Evolutionary conservation across 2,113 vertebrate species (phyloP).

Genomic region (Oostethus manadensis): DNA sequence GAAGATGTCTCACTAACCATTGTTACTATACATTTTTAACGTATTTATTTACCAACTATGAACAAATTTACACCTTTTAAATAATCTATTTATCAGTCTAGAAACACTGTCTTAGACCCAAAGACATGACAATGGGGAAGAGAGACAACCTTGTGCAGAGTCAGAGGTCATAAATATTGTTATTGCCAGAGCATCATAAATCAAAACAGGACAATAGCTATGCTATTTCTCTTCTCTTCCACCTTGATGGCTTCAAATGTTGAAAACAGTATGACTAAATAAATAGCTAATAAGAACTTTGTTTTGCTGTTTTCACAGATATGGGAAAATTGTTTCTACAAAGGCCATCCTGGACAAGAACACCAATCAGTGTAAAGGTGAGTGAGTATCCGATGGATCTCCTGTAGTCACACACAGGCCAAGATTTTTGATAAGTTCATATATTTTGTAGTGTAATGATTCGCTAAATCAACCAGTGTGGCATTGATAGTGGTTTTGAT

Average conservation of each 20-base stretch:
- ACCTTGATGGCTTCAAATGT: not conserved
- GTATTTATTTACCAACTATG: too few species aligned
- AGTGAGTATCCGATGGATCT: slow-evolving; percentile 29
- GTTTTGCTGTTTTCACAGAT: slow-evolving; percentile 70
- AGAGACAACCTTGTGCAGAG: too few species aligned
- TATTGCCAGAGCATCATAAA: too few species aligned
- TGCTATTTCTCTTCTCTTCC: not conserved
- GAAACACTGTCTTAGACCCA: too few species aligned
- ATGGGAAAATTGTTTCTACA: slow-evolving; percentile 97
- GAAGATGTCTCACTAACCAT: too few species aligned
- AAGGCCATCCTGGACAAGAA: slow-evolving; percentile 99
- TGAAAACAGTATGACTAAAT: not conserved
- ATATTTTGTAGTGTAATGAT: not conserved
- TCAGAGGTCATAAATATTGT: too few species aligned
- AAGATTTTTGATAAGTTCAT: not conserved
- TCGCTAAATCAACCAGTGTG: too few species aligned
- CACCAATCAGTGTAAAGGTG: slow-evolving; percentile 99
- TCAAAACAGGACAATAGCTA: not conserved
- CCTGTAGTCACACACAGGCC: not conserved
- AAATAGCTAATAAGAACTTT: slow-evolving; percentile 10
- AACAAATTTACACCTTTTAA: too few species aligned
- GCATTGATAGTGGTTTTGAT: too few species aligned
- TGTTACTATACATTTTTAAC: too few species aligned
- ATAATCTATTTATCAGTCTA: too few species aligned
- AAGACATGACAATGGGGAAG: too few species aligned